Evolutionary conservation across 2,888 invertebrate genomes (phyloP), one percentile per base, ranked within the genome.

Genomic region (Synanthedon myopaeformis): DNA sequence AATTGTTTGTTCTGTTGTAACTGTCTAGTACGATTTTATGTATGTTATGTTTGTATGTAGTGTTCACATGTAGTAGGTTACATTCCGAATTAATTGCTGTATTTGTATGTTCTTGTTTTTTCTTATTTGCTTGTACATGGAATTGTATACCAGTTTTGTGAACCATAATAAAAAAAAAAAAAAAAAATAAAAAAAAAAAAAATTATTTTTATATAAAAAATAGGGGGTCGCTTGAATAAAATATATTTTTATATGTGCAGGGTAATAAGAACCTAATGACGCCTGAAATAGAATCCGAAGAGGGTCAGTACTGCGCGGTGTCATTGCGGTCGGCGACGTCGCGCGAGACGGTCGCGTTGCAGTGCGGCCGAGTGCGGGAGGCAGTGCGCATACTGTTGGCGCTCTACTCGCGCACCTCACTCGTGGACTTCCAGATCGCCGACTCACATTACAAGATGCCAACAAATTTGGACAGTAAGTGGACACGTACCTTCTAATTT

Each of bases 351-450:
- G 90, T 94, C 6, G 83, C 89, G 52, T 81, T 89, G 19, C 91
- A 92, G 61, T 92, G 94, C 72, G 91, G 91, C 63, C 90, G 93
- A 59, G 88, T 97, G 51, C 89, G 94, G 0, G 93, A 93, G 68
- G 92, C 96, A 0, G 92, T 97, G 51, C 93, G 95, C 54, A 91
- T 93, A 58, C 85, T 97, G 4, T 91, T 98, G 3, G 93, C 94
- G 64, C 92, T 96, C 61, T 97, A 97, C 80, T 93, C 94, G 52
- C 91, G 94, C 63, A 93, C 95, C 0, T 93, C 96, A 66, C 91
- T 94, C 45, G 92, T 96, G 2, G 94, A 96, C 80, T 96, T 96
- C 79, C 91, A 91, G 60, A 88, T 95, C 58, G 89, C 89, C 0
- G 92, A 90, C 52, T 79, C 88, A 23, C 88, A 90, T 49, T 90